phyloP scores from a whole-genome alignment of 92 coral and sea anemone species.

The Umimayanthus kanabou region DNA sequence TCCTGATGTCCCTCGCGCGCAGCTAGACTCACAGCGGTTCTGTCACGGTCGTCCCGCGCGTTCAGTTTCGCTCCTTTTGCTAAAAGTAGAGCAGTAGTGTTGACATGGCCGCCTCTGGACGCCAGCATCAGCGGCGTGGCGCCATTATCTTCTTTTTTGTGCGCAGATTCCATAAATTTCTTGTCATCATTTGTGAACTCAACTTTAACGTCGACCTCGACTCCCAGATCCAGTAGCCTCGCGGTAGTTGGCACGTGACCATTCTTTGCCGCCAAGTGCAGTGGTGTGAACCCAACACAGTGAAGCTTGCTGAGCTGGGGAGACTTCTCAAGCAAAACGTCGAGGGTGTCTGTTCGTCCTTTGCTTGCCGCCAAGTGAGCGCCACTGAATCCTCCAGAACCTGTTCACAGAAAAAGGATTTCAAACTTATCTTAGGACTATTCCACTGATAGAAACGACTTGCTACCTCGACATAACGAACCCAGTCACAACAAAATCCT shows the following conservation, averaged over 20 bases:
- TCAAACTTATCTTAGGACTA: background rate
- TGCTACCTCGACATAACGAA: background rate
- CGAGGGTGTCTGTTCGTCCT: constrained; percentile 12
- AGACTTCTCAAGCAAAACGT: constrained; percentile 1
- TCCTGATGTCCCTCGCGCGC: constrained; percentile 35
- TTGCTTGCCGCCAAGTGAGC: constrained; percentile 29
- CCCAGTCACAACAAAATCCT: no score
- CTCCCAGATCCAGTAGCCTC: background rate
- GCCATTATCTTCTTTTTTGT: constrained; percentile 8
- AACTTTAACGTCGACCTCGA: constrained; percentile 3
- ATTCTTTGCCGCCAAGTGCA: constrained; percentile 25
- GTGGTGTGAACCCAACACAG: constrained; percentile 21
- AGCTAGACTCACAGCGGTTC: constrained; percentile 10
- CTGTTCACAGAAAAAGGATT: background rate
- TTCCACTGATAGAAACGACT: background rate
- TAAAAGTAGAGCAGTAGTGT: constrained; percentile 1
- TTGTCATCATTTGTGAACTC: constrained; percentile 7
- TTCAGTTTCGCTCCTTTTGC: constrained; percentile 7
- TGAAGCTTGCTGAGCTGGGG: background rate
- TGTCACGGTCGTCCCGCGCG: constrained; percentile 3
- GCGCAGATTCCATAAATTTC: background rate
- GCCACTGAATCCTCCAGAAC: background rate
- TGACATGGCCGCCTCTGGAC: constrained; percentile 10
- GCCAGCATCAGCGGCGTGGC: constrained; percentile 32
- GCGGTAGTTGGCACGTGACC: constrained; percentile 13